Percentiles rank a stretch among this genome's conserved stretches.
Conservation (phyloP, 1,140 invertebrate genomes). For the Trialeurodes vaporariorum region DNA sequence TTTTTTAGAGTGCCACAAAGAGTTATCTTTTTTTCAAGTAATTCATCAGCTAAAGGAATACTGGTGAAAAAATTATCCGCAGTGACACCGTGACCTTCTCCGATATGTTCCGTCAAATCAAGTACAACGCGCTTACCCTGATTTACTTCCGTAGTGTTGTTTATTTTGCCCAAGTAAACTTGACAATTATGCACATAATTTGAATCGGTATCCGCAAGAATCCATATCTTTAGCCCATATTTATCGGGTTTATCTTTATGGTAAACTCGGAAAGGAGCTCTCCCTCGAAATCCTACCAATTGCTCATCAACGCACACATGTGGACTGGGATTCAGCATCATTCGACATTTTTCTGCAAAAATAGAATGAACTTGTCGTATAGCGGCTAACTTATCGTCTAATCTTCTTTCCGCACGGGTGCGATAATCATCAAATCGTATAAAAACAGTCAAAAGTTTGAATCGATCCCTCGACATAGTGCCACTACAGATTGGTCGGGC, state of each 20-base stretch:
- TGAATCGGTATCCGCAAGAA: slow-evolving; percentile 28
- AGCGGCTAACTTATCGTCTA: slow-evolving; percentile 24
- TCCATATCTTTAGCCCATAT: slow-evolving; percentile 37
- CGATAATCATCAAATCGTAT: slow-evolving; percentile 30
- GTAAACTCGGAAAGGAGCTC: slow-evolving; percentile 34
- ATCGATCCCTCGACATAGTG: slow-evolving; percentile 29
- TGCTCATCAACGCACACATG: slow-evolving; percentile 31
- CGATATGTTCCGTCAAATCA: too few species aligned
- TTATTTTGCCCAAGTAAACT: slow-evolving; percentile 33
- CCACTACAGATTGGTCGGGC: slow-evolving; percentile 25
- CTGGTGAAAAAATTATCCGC: slow-evolving; percentile 35
- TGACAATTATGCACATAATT: slow-evolving; percentile 31
- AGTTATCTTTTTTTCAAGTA: slow-evolving; percentile 29
- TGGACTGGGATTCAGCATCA: slow-evolving; percentile 22
- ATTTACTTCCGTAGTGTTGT: too few species aligned
- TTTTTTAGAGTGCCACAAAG: slow-evolving; percentile 36
- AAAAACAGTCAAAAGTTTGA: slow-evolving; percentile 31
- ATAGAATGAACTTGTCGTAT: slow-evolving; percentile 24
- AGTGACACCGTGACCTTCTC: too few species aligned
- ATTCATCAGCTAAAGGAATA: slow-evolving; percentile 26
- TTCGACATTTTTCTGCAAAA: slow-evolving; percentile 25
- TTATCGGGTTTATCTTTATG: slow-evolving; percentile 36
- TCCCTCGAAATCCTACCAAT: slow-evolving; percentile 33
- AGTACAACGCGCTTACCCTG: too few species aligned
- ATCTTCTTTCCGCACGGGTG: slow-evolving; percentile 22